phyloP scores from a whole-genome alignment of 2,797 vertebrate genomes.

The Melanotaenia maccullochi region DNA sequence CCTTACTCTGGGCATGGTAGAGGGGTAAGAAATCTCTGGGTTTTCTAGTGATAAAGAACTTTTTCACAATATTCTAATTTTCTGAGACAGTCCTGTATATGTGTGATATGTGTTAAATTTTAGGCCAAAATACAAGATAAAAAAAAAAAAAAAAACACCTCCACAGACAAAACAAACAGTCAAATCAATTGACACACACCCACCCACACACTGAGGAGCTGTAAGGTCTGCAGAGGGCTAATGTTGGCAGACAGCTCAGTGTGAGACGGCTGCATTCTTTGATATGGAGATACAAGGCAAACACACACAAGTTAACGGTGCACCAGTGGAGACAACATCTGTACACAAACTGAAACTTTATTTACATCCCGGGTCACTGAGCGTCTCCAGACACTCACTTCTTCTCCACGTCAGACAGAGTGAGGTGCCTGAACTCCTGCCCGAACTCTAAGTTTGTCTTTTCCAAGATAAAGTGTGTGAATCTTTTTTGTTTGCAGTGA shows the following conservation, averaged over 20 bases:
- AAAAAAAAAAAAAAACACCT: background rate
- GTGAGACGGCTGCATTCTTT: slow-evolving; percentile 25
- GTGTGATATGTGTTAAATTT: background rate
- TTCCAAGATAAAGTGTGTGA: background rate
- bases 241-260: slow-evolving; percentile 33
- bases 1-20: no score
- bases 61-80: no score
- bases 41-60: no score
- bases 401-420: background rate
- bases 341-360: slow-evolving; percentile 11
- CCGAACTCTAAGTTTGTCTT: background rate
- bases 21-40: no score
- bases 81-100: no score
- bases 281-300: slow-evolving; percentile 47
- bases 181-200: slow-evolving; percentile 8
- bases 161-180: background rate
- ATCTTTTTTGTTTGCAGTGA: no score
- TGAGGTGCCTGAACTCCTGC: background rate
- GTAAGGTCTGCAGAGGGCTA: slow-evolving; percentile 26
- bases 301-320: slow-evolving; percentile 3
- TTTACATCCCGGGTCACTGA: slow-evolving; percentile 8
- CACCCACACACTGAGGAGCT: background rate
- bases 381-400: slow-evolving; percentile 1
- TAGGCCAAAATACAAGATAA: background rate
- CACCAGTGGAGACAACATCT: background rate